These are phyloP conservation scores for Sciurus carolinensis DNA, from an alignment of 2,797 vertebrate species.

Conservation along the genomic window DNA sequence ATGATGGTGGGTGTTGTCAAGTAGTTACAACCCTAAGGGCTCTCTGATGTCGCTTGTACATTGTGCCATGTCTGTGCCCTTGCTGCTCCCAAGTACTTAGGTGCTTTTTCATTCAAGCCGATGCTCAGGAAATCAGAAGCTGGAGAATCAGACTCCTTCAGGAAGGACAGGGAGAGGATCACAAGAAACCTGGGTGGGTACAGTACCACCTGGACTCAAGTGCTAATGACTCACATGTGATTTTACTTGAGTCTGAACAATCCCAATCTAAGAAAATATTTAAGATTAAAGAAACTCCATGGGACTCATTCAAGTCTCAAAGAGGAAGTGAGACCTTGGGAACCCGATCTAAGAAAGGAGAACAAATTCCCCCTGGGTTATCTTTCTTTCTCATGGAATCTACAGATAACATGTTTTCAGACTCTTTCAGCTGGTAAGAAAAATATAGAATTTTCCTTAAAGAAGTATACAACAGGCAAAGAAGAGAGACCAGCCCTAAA, in stretches of 20 bases:
- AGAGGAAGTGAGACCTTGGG: slow-evolving; percentile 18
- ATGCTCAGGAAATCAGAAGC: neutral
- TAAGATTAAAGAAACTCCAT: neutral
- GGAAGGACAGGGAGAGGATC: neutral
- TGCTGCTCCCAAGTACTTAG: neutral
- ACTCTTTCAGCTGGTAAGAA: neutral
- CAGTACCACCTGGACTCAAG: neutral
- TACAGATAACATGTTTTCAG: neutral
- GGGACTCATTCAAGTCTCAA: neutral
- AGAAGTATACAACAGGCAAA: neutral
- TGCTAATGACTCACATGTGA: neutral
- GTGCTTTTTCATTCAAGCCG: neutral
- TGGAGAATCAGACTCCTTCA: neutral
- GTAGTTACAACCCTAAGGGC: neutral
- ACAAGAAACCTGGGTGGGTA: neutral
- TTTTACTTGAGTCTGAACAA: slow-evolving; percentile 26
- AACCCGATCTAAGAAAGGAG: neutral
- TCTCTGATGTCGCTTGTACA: neutral
- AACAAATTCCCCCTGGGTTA: neutral
- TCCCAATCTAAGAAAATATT: neutral
- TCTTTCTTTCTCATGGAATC: neutral
- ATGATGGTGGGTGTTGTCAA: neutral
- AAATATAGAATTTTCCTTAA: neutral
- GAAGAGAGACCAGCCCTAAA: neutral
- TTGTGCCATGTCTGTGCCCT: neutral